A percentile compares a stretch with the other conserved stretches of the same genome.
Evolutionary conservation across 2,797 vertebrate species (phyloP).

Genomic region (Fringilla coelebs): DNA sequence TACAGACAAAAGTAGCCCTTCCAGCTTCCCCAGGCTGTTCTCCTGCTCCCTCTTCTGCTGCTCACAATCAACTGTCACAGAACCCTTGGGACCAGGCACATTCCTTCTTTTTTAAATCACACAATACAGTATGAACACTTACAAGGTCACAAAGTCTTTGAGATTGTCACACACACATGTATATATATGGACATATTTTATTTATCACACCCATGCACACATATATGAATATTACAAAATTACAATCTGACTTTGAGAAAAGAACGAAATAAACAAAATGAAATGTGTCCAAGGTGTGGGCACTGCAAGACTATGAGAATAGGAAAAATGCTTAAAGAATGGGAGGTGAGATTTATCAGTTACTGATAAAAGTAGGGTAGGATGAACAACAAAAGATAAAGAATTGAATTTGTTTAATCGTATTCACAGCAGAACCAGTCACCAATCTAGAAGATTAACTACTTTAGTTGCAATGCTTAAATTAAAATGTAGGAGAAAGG

Average conservation of each 20-base stretch:
- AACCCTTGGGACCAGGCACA: not conserved
- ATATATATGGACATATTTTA: not conserved
- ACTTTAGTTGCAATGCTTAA: not conserved
- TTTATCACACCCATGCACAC: not conserved
- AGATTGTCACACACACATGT: not conserved
- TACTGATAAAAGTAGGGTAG: not conserved
- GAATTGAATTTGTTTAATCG: not conserved
- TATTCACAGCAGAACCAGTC: not conserved
- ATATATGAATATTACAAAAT: not conserved
- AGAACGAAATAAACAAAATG: not conserved
- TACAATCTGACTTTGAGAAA: not conserved
- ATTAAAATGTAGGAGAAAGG: not conserved
- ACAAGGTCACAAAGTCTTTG: not conserved
- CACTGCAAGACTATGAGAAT: not conserved
- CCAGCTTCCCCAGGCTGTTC: not conserved
- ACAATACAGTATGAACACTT: accelerated
- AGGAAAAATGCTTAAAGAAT: not conserved
- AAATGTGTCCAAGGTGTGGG: not conserved
- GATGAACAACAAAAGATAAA: not conserved
- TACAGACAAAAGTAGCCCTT: not conserved
- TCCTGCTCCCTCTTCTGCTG: not conserved
- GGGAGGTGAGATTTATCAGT: not conserved
- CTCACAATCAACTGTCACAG: not conserved
- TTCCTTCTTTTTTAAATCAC: not conserved
- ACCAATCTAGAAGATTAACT: not conserved